Conservation (phyloP, 1,140 invertebrate species). For the Drosophila pseudoananassae region DNA sequence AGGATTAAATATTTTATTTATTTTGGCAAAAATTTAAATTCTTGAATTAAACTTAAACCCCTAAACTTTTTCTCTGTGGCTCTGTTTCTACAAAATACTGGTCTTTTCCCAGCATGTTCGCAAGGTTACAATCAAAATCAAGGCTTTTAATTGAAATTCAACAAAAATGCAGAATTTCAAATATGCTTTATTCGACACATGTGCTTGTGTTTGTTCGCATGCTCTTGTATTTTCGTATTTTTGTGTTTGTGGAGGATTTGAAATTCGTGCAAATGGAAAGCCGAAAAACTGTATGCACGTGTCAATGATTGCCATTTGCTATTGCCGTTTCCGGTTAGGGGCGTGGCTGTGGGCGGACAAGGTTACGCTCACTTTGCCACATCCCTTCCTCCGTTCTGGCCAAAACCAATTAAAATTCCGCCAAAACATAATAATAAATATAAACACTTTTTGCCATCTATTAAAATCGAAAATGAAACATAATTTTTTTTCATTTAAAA, state of each 20-base stretch:
- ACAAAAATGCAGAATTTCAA: slow-evolving; percentile 68
- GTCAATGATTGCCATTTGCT: slow-evolving; percentile 40
- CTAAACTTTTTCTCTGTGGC: neutral
- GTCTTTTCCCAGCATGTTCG: slow-evolving; percentile 57
- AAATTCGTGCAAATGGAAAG: slow-evolving; percentile 37
- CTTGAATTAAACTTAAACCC: neutral
- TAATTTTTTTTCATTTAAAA: neutral
- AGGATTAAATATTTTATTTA: too few relatives aligned
- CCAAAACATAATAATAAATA: slow-evolving; percentile 51
- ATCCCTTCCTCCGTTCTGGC: neutral
- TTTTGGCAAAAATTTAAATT: neutral
- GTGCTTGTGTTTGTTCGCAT: slow-evolving; percentile 3
- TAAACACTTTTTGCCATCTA: slow-evolving; percentile 17
- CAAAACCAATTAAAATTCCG: slow-evolving; percentile 57
- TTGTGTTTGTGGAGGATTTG: slow-evolving; percentile 34
- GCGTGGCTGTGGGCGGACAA: slow-evolving; percentile 7
- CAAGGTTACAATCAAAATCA: slow-evolving; percentile 76
- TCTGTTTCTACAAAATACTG: slow-evolving; percentile 8
- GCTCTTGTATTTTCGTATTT: slow-evolving; percentile 7
- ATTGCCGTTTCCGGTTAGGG: slow-evolving; percentile 21
- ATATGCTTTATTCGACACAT: slow-evolving; percentile 23
- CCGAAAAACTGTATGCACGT: slow-evolving; percentile 32
- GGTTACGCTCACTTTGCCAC: neutral
- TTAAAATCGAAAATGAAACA: slow-evolving; percentile 17
- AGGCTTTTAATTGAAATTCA: slow-evolving; percentile 82